Evolutionary conservation across 2,113 vertebrate genomes (phyloP).

Genomic region (Clarias batrachus): DNA sequence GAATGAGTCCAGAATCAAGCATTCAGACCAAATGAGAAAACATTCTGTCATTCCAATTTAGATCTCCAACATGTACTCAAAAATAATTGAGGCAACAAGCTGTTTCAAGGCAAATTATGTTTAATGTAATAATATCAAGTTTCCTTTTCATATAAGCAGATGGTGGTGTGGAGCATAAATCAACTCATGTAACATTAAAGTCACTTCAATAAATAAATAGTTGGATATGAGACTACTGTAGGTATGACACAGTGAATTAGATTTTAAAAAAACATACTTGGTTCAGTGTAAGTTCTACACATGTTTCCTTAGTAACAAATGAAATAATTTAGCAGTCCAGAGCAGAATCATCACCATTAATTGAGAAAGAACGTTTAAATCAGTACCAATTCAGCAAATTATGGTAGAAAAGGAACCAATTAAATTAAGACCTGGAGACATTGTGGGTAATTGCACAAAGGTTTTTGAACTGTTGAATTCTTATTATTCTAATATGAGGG

Average conservation of each 20-base stretch:
- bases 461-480: not conserved
- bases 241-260: not conserved
- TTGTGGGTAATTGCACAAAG: not conserved
- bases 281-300: not conserved
- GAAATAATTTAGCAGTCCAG: not conserved
- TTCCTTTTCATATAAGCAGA: not conserved
- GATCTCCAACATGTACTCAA: not conserved
- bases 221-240: not conserved
- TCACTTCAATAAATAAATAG: not conserved
- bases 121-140: not conserved
- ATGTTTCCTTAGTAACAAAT: not conserved
- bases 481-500: too few relatives aligned
- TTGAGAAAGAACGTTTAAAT: not conserved
- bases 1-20: not conserved
- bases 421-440: not conserved
- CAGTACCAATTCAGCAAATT: not conserved
- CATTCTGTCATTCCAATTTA: not conserved
- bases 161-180: not conserved
- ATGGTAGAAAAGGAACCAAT: not conserved
- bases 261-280: not conserved
- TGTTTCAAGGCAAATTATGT: not conserved
- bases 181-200: not conserved
- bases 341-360: not conserved
- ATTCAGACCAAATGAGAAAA: not conserved
- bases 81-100: not conserved